Base-by-base conservation (phyloP, 1,140 invertebrate species). In the Bactericera cockerelli region DNA sequence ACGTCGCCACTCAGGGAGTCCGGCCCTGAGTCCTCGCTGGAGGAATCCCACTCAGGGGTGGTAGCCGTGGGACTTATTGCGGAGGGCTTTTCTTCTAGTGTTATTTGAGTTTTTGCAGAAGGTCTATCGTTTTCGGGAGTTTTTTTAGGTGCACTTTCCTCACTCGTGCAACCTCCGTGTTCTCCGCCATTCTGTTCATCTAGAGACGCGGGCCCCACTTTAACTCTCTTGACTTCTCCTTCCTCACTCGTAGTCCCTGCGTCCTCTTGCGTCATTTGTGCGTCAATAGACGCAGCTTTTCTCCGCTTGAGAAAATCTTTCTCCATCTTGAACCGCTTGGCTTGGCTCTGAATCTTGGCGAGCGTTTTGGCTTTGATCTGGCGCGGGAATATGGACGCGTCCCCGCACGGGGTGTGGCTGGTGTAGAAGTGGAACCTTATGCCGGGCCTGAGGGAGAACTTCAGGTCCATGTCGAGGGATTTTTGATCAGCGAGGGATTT, bases 401-500 rank as follows among this genome's bases (percentile, higher is more conserved):
- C 93, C 0, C 93, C 93, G 75, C 93, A 97, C 49, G 92, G 93
- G 36, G 84, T 80, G 67, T 91, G 86, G 63, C 85, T 91, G 22
- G 84, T 82, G 67, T 86, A 92, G 67, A 96, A 86, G 71, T 93
- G 84, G 73, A 93, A 93, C 14, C 77, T 74, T 49, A 89, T 68
- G 11, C 73, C 71, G n/a, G 73, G 56, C 63, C 79, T 81, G n/a
- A 49, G 22, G 22, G 19, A 4, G 42, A 49, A 49, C n/a, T 49
- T 49, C 4, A 16, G 42, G 3, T 49, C 19, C 4, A 8, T 16
- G 22, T 49, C 22, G 42, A 49, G 42, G 22, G 19, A 49, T 8
- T 49, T 10, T 49, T 49, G 42, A 36, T 0, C 88, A 59, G 60
- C 64, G 21, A 59, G 4, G 28, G 28, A 4, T 31, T 31, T 4